Evolutionary conservation across 2,888 invertebrate species (phyloP), one percentile per base, ranked within the genome.

Genomic region (Ariolimax columbianus): DNA sequence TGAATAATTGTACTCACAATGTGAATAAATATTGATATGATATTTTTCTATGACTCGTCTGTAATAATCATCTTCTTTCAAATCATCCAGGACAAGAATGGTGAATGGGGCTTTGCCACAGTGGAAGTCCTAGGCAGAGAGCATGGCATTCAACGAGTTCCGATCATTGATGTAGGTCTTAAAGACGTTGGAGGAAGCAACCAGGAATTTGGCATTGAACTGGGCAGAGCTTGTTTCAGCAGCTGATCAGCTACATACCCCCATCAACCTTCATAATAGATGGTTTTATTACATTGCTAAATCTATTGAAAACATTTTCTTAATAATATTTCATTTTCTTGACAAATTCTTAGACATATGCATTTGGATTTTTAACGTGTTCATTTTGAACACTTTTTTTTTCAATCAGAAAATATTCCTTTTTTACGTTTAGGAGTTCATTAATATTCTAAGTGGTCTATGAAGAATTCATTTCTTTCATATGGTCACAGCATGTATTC

Each of bases 191-290:
- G 97, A 38, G 95, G 96, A 89, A 93, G 95, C 0, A 95, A 96
- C 89, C 98, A 98, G 94, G 95, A 96, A 91, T 97, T 98, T 95
- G 96, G 96, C 93, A 93, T 98, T 59, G 97, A 97, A 93, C 95
- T 98, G 26, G 97, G 98, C 78, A 95, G 96, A 40, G 98, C 96
- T 70, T 98, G 98, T 95, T 98, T 97, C 94, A 89, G 89, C 75
- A 91, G 88, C 79, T 84, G 79, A 84, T 66, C n/a, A n/a, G n/a
- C 23, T 73, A n/a, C n/a, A n/a, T 17, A 17, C 23, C 4, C 40
- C 11, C 38, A 33, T 17, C 73, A 73, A 11, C 59, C 59, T 23
- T 55, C 19, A 19, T 23, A 17, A 55, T 66, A 14, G 30, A 30
- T 66, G 6, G 66, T 30, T 66, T 3, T 66, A 9, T 51, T 51